phyloP scores from a whole-genome alignment of 2,888 invertebrate species.

The Acanthosepion esculentum region DNA sequence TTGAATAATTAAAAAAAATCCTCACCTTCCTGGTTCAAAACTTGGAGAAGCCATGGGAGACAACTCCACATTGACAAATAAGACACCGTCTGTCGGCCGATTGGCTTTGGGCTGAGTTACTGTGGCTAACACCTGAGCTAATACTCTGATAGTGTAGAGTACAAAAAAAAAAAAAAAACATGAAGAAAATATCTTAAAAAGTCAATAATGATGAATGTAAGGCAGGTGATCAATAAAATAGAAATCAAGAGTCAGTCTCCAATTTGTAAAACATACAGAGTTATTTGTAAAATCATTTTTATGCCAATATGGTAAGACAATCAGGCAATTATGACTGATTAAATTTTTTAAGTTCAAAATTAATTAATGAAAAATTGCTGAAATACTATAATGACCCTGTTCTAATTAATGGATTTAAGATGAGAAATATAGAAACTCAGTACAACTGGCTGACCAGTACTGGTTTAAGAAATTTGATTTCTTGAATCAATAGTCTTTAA shows the following conservation, averaged over 20 bases:
- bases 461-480: too few relatives aligned
- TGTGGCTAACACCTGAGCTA: conserved; percentile 92
- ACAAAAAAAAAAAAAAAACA: background rate
- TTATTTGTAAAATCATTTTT: background rate
- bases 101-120: conserved; percentile 88
- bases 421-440: too few relatives aligned
- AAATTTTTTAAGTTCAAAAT: too few relatives aligned
- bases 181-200: background rate
- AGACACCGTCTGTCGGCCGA: conserved; percentile 90
- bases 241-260: background rate
- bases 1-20: background rate
- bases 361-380: too few relatives aligned
- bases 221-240: background rate
- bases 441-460: too few relatives aligned
- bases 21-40: conserved; percentile 85
- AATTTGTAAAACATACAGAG: background rate
- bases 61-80: conserved; percentile 90
- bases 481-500: too few relatives aligned
- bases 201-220: background rate
- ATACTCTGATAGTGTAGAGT: conserved; percentile 80
- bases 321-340: too few relatives aligned
- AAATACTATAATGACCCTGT: too few relatives aligned
- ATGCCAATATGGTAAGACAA: background rate
- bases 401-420: too few relatives aligned
- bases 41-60: conserved; percentile 89